Evolutionary conservation across 2,113 vertebrate species (phyloP).

Genomic region (Synchiropus splendidus): DNA sequence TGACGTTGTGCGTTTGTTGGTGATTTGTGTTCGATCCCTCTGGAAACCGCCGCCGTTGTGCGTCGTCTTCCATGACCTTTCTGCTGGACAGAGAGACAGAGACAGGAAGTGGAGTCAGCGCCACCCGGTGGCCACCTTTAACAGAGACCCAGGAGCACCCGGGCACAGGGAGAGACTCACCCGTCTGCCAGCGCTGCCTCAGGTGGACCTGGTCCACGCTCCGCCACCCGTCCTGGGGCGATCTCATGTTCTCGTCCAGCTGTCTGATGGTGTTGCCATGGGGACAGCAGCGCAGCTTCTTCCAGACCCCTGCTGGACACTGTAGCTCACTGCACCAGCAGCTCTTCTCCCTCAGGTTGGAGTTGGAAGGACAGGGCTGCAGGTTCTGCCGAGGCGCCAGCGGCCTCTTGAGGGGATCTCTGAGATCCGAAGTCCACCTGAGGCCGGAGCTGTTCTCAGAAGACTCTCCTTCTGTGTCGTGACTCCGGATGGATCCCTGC

Average conservation of each 20-base stretch:
- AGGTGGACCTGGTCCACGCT: constrained; percentile 17
- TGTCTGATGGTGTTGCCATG: constrained; percentile 28
- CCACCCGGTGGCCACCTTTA: not conserved
- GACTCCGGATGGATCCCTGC: constrained; percentile 1
- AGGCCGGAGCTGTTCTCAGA: constrained; percentile 34
- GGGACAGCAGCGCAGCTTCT: constrained; percentile 17
- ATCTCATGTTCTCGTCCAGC: constrained; percentile 32
- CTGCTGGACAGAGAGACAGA: constrained; percentile 19
- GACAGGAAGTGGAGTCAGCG: not conserved
- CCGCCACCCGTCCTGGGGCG: constrained; percentile 28
- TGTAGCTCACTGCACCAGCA: constrained; percentile 19
- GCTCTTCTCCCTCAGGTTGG: constrained; percentile 42
- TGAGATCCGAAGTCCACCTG: constrained; percentile 5
- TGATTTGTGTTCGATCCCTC: constrained; percentile 31
- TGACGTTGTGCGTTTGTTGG: constrained; percentile 46
- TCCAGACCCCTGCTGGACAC: constrained; percentile 5
- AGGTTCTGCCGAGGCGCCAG: constrained; percentile 28
- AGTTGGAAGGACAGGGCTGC: constrained; percentile 19
- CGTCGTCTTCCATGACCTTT: constrained; percentile 32
- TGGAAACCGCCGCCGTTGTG: not conserved
- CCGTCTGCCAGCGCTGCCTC: constrained; percentile 31
- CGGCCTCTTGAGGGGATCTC: constrained; percentile 9
- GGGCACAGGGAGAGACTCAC: constrained; percentile 15
- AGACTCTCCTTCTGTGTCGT: constrained; percentile 36
- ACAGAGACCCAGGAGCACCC: not conserved